Percentiles rank a stretch among this genome's conserved stretches.
phyloP scores from a whole-genome alignment of 1,140 invertebrate species.

The Cardiocondyla obscurior region DNA sequence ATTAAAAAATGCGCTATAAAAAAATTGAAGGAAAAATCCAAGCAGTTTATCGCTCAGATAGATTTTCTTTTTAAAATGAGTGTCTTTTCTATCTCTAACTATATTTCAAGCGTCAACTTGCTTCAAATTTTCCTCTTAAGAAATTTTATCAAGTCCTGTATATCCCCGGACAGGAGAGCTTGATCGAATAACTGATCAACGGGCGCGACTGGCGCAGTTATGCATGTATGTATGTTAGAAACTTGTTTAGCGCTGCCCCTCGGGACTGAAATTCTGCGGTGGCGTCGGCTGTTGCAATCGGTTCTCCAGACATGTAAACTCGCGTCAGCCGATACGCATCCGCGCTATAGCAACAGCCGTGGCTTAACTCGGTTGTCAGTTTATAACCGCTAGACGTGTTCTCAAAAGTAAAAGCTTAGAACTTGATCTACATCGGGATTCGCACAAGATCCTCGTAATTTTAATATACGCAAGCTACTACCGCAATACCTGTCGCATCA shows the following conservation, averaged over 20 bases:
- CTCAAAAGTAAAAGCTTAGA: constrained; percentile 44
- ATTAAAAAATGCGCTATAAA: background rate
- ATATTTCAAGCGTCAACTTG: background rate
- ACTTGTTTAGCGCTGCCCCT: constrained; percentile 69
- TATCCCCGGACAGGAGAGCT: constrained; percentile 43
- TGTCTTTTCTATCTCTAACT: background rate
- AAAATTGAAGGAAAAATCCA: background rate
- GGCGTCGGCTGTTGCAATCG: constrained; percentile 54
- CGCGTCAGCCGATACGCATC: constrained; percentile 57
- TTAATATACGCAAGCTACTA: background rate
- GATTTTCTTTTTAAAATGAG: background rate
- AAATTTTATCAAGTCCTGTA: constrained; percentile 57
- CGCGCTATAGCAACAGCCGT: constrained; percentile 31
- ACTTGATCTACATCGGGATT: background rate
- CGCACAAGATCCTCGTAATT: background rate
- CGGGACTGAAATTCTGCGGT: constrained; percentile 70
- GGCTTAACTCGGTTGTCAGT: constrained; percentile 54
- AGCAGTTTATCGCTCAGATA: background rate
- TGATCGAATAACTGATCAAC: constrained; percentile 72
- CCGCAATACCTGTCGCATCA: background rate
- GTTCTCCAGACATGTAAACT: constrained; percentile 65
- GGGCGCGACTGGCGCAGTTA: constrained; percentile 63
- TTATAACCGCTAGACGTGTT: constrained; percentile 47
- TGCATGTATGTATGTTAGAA: constrained; percentile 72
- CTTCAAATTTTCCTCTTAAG: constrained; percentile 17